Evolutionary conservation across 2,113 vertebrate species (phyloP), one percentile per base, ranked within the genome.

Genomic region (Pandion haliaetus): DNA sequence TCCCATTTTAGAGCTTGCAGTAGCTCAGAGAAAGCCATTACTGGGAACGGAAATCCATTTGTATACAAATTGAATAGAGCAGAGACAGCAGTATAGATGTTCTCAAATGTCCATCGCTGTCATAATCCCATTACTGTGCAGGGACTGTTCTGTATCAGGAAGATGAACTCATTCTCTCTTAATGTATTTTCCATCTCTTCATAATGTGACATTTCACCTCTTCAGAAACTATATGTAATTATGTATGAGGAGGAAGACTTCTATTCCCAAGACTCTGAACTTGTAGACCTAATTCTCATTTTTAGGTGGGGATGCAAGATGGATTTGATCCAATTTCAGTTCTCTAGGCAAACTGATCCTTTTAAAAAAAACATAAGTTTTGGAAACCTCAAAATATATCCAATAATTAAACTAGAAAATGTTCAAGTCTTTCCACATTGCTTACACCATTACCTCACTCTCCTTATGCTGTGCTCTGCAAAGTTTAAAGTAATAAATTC

Each of bases 181-280:
- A 95, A 97, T 95, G 83, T 69, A 80, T 94, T 97, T 97, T 94
- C 95, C 97, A 87, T 93, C 77, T 89, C 80, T 89, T 94, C 66
- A 44, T 52, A 59, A 32, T 73, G 57, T 91, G 89, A 93, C 86
- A 93, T 95, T 94, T 96, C 87, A 77, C 95, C 91, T 96, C 82
- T 88, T 93, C 63, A 94, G 89, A 91, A 96, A 82, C 62, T 65
- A 7, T 65, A 50, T 0, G 2, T 54, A 95, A 89, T 88, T 94
- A 69, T 12, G 44, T 66, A 26, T 36, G 69, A 72, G 50, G 52
- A 79, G 61, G 40, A 86, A 95, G 49, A 59, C 25, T 52, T 73
- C 29, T 81, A 11, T 74, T 92, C 70, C 54, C 77, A 92, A 63
- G 57, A 52, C 38, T 61, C 62, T 67, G 49, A 76, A 36, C 63